Conservation (phyloP, 37 sponge, comb jelly and placozoan genomes). For the Aplysina aerophoba region DNA sequence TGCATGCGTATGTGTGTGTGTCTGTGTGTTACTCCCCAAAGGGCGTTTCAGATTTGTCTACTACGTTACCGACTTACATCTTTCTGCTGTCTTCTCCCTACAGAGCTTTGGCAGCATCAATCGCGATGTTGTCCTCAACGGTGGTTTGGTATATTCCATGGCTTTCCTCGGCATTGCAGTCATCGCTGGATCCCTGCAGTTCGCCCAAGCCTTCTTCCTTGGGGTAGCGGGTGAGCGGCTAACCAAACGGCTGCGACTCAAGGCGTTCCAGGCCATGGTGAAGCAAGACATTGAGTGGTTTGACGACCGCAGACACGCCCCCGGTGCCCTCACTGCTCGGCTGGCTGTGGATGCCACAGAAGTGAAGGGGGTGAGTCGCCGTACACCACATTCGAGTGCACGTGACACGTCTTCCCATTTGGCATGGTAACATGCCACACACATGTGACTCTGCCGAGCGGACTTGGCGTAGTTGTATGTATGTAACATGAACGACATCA, state of each 20-base stretch:
- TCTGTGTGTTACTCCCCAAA: background rate
- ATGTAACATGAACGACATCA: no score
- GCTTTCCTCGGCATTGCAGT: slow-evolving; percentile 54
- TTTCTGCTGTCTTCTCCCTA: no score
- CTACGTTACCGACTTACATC: no score
- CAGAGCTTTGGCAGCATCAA: slow-evolving; percentile 57
- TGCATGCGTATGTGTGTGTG: slow-evolving; percentile 26
- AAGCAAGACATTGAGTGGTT: slow-evolving; percentile 87
- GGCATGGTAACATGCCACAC: no score
- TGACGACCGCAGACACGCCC: slow-evolving; percentile 68
- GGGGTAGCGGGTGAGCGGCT: slow-evolving; percentile 74
- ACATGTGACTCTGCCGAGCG: no score
- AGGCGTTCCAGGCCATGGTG: slow-evolving; percentile 76
- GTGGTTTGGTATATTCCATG: background rate
- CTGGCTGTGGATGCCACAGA: slow-evolving; percentile 89
- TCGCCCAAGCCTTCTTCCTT: slow-evolving; percentile 57
- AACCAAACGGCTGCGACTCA: slow-evolving; percentile 71
- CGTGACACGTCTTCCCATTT: no score
- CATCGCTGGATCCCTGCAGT: slow-evolving; percentile 30
- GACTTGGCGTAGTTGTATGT: no score
- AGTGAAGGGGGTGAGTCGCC: slow-evolving; percentile 82
- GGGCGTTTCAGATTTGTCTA: no score
- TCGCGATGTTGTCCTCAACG: slow-evolving; percentile 27
- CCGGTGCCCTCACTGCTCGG: slow-evolving; percentile 81
- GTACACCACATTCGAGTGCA: background rate